Conservation (phyloP, 2,888 invertebrate species). For the Macaria notata region DNA sequence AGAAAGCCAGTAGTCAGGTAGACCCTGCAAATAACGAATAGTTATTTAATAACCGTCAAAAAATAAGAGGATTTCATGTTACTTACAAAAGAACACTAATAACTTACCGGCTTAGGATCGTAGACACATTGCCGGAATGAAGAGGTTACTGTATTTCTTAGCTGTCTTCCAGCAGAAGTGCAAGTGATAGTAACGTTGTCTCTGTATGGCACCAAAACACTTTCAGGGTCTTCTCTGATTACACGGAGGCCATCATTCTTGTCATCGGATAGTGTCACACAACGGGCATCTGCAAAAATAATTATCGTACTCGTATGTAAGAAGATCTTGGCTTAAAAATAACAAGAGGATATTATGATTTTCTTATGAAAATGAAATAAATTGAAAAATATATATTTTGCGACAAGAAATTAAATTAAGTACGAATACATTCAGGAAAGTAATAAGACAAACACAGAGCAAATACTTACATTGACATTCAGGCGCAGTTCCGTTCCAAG, state of each 20-base stretch:
- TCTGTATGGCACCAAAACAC: conserved; percentile 92
- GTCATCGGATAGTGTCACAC: conserved; percentile 94
- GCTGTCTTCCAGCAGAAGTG: conserved; percentile 87
- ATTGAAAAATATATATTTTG: too few relatives aligned
- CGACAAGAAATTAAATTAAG: too few relatives aligned
- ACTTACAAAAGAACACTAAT: neutral
- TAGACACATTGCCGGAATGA: conserved; percentile 97
- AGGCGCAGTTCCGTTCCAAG: conserved; percentile 96
- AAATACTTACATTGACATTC: conserved; percentile 92
- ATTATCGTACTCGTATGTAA: neutral
- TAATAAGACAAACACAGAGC: too few relatives aligned
- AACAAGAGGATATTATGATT: too few relatives aligned
- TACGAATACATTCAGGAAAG: too few relatives aligned
- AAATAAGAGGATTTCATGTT: too few relatives aligned
- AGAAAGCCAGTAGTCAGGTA: conserved; percentile 95
- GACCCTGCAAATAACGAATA: conserved; percentile 77
- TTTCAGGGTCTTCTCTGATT: conserved; percentile 89
- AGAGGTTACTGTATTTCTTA: conserved; percentile 91
- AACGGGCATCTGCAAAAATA: conserved; percentile 89
- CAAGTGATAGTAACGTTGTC: conserved; percentile 95
- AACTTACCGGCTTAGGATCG: conserved; percentile 90
- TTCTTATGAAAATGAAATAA: too few relatives aligned
- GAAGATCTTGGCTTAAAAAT: too few relatives aligned
- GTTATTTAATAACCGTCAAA: neutral
- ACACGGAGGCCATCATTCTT: conserved; percentile 93